phyloP scores from a whole-genome alignment of 2,113 vertebrate species.

The Istiophorus platypterus region DNA sequence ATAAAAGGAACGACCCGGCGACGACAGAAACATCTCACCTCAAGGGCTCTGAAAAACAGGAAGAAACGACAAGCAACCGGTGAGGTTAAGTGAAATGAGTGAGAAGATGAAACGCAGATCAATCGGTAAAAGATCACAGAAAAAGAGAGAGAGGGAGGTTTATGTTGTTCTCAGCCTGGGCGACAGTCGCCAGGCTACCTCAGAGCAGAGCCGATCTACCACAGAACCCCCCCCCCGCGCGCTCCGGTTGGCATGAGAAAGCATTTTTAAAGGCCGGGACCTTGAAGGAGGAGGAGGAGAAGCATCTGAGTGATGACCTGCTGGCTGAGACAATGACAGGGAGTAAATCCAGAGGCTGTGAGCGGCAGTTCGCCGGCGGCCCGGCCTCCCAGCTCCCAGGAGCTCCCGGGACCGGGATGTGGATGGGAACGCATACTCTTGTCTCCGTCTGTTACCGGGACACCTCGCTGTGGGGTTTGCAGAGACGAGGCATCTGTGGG shows the following conservation, averaged over 20 bases:
- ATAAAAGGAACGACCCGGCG: no score
- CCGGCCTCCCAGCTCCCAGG: no score
- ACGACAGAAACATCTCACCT: neutral
- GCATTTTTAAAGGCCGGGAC: constrained; percentile 69
- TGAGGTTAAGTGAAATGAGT: neutral
- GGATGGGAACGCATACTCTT: constrained; percentile 19
- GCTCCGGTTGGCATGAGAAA: constrained; percentile 42
- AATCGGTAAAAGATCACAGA: no score
- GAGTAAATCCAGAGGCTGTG: constrained; percentile 56
- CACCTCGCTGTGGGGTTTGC: neutral
- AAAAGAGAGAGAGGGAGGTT: neutral
- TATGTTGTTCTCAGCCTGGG: constrained; percentile 4
- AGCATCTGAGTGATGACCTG: constrained; percentile 50
- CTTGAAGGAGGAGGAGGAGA: constrained; percentile 15
- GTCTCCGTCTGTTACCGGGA: constrained; percentile 21
- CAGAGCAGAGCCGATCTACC: constrained; percentile 22
- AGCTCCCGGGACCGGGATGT: no score
- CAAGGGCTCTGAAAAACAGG: neutral
- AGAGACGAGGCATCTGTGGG: neutral
- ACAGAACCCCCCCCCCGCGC: constrained; percentile 1
- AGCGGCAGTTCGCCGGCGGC: constrained; percentile 2
- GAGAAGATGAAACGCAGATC: neutral
- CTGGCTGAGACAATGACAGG: constrained; percentile 45
- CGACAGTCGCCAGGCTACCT: constrained; percentile 42
- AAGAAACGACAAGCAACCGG: neutral